Base-by-base conservation (phyloP, 2,888 invertebrate genomes). In the Byasa hedistus region DNA sequence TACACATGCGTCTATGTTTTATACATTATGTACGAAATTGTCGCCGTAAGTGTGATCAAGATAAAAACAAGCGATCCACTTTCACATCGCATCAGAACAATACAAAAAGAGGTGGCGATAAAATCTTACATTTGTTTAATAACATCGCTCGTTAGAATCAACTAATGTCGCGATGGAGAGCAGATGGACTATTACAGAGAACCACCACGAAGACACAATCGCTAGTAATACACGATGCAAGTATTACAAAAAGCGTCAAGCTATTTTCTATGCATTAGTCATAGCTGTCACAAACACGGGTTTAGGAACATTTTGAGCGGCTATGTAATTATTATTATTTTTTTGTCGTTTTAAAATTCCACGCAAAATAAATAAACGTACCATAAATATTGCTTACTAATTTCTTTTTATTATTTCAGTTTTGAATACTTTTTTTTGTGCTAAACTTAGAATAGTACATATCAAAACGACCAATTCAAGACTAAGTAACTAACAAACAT, bases 101-200 rank as follows among this genome's bases (percentile, higher is more conserved):
- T 73, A 74, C 72, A 73, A 74, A 85, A 84, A 86, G 81, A 79
- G 73, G 8, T 54, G 72, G 79, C 77, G 87, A 89, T 89, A 91
- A 86, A 85, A 91, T 89, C 86, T 86, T 79, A 70, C 86, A 86
- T 76, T 90, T 87, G 87, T 86, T 85, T 90, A 89, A 89, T 89
- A 89, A 83, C 87, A 82, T 81, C 77, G 77, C 85, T 88, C 89
- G 85, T 91, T 89, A 88, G 82, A 84, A 83, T 82, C 82, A 84
- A 83, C 83, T 86, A 84, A 86, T 86, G 89, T 85, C 80, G 72
- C 74, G 76, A 65, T 72, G 78, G 78, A 76, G 70, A 67, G 65
- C 69, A 66, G 68, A 64, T 70, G 75, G 75, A 70, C 75, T 71
- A 79, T 83, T 81, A 81, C 74, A 72, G 56, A 57, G 76, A 79